Evolutionary conservation across 1,140 invertebrate species (phyloP).

Genomic region (Apis mellifera): DNA sequence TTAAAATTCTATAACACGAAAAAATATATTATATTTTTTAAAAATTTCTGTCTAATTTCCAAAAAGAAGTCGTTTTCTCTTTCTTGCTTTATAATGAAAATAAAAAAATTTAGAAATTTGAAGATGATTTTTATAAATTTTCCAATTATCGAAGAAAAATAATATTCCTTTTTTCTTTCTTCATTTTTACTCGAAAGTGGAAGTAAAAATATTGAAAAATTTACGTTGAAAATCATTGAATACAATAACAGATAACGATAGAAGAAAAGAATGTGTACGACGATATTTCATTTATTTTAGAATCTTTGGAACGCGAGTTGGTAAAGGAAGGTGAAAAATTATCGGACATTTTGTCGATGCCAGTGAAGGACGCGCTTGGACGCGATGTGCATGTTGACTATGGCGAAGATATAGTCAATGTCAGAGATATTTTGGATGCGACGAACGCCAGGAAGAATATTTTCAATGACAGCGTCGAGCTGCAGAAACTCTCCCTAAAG

Average conservation of each 20-base stretch:
- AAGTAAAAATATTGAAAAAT: no score
- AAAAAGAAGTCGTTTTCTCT: no score
- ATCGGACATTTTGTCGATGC: conserved; percentile 89
- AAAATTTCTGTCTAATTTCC: no score
- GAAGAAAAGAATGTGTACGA: no score
- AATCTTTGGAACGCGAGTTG: conserved; percentile 85
- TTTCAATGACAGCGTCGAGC: conserved; percentile 86
- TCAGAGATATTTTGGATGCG: conserved; percentile 86
- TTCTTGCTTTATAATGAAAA: no score
- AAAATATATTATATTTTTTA: no score
- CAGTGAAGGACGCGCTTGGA: conserved; percentile 89
- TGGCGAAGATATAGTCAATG: conserved; percentile 86
- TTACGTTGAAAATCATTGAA: no score
- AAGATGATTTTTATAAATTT: not conserved
- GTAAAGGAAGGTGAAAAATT: conserved; percentile 90
- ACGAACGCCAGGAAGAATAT: conserved; percentile 85
- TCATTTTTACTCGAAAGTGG: not conserved
- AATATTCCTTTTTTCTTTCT: not conserved
- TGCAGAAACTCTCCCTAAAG: conserved; percentile 88
- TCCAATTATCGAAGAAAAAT: not conserved
- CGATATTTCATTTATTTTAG: conserved; percentile 73
- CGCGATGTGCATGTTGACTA: conserved; percentile 89
- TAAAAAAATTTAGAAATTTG: not conserved
- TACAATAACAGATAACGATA: no score
- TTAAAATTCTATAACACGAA: no score